Conservation (phyloP, 2,888 invertebrate genomes). For the Eueremaeus valkanovi region DNA sequence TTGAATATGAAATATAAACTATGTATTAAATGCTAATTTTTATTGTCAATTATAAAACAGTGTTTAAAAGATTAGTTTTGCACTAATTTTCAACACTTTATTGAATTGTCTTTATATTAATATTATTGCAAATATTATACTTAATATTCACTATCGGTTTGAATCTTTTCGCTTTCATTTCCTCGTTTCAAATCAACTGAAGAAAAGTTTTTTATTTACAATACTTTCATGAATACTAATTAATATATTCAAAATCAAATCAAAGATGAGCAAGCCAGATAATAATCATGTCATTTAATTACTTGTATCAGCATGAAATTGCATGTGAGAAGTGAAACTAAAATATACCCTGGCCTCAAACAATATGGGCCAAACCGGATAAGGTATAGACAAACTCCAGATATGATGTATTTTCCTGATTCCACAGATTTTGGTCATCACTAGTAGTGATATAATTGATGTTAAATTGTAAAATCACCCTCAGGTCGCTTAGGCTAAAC, state of each 20-base stretch:
- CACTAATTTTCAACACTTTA: background rate
- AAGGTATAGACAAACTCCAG: too few species aligned
- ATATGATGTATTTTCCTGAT: too few species aligned
- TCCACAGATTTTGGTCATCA: too few species aligned
- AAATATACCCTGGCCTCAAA: too few species aligned
- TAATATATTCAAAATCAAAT: too few species aligned
- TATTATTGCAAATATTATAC: background rate
- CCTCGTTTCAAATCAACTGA: background rate
- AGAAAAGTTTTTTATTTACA: background rate
- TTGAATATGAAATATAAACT: background rate
- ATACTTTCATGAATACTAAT: background rate
- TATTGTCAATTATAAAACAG: background rate
- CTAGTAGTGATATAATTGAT: too few species aligned
- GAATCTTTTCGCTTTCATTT: background rate
- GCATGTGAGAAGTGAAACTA: background rate
- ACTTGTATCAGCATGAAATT: background rate
- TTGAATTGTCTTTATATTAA: background rate
- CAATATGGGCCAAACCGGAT: too few species aligned
- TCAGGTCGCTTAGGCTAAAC: too few species aligned
- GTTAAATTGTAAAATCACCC: too few species aligned
- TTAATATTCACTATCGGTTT: background rate
- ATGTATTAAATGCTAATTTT: constrained; percentile 17
- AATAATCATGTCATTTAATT: background rate
- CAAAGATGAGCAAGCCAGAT: too few species aligned
- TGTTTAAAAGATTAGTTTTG: background rate